A percentile compares a stretch with the other conserved stretches of the same genome.
Evolutionary conservation across 2,888 invertebrate species (phyloP).

Genomic region (Pristionchus entomophagus): DNA sequence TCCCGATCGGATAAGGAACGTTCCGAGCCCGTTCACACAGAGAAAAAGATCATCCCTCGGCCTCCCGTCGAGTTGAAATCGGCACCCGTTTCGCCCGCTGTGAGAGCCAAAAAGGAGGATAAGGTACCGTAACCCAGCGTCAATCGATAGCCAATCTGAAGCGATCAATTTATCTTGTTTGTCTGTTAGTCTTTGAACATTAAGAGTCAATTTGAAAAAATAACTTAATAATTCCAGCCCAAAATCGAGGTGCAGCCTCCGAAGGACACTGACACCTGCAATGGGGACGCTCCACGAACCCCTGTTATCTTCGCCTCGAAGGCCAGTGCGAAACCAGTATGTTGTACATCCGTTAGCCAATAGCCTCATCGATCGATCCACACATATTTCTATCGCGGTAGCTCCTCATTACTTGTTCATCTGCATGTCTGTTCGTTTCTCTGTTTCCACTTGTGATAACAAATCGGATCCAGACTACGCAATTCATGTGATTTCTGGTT

Average conservation of each 20-base stretch:
- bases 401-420: background rate
- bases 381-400: background rate
- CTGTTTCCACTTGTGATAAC: no score
- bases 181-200: no score
- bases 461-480: no score
- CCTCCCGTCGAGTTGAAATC: background rate
- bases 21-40: background rate
- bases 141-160: background rate
- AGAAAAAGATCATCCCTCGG: background rate
- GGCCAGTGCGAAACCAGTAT: constrained; percentile 46
- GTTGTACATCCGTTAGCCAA: constrained; percentile 13
- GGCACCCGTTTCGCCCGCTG: constrained; percentile 42
- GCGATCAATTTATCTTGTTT: background rate
- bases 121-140: background rate
- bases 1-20: background rate
- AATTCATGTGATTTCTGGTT: no score
- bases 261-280: constrained; percentile 17
- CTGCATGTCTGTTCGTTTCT: constrained; percentile 4
- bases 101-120: background rate
- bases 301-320: constrained; percentile 55
- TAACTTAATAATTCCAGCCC: background rate
- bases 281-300: constrained; percentile 56
- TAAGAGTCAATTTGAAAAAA: no score
- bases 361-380: background rate
- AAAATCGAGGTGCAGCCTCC: background rate